These are phyloP conservation scores for Dicerorhinus sumatrensis DNA, from an alignment of 2,113 vertebrate genomes.

Conservation along the genomic window DNA sequence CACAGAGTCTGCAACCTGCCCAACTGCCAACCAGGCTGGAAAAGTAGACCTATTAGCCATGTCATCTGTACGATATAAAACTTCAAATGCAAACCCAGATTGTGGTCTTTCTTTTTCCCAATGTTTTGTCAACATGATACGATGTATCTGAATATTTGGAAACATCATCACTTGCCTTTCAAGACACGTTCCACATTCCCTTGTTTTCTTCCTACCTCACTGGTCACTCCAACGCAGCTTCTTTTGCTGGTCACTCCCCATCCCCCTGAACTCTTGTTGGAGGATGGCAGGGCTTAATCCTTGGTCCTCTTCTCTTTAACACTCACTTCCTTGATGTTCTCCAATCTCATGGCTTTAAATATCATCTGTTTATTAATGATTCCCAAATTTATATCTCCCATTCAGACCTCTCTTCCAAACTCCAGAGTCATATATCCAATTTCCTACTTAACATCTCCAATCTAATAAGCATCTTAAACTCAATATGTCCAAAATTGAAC, in stretches of 20 bases:
- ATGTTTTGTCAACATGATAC: neutral
- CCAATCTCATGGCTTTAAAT: neutral
- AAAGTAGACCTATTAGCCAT: neutral
- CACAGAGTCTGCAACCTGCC: neutral
- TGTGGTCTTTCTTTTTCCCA: neutral
- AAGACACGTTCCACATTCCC: neutral
- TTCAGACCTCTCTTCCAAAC: neutral
- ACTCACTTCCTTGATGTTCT: neutral
- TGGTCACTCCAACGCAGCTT: neutral
- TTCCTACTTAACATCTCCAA: neutral
- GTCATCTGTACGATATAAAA: neutral
- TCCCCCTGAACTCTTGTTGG: neutral
- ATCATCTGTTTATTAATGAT: neutral
- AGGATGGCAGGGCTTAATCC: neutral
- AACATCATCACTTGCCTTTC: constrained; percentile 22
- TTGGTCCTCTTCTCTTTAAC: neutral
- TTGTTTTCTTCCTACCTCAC: neutral
- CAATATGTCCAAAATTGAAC: neutral
- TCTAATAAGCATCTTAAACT: neutral
- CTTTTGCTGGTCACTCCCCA: neutral
- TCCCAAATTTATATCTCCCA: neutral
- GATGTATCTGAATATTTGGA: constrained; percentile 30
- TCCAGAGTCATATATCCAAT: neutral
- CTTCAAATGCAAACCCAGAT: constrained; percentile 12
- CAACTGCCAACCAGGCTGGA: neutral